phyloP scores from a whole-genome alignment of 2,797 vertebrate species.

The Champsocephalus gunnari region DNA sequence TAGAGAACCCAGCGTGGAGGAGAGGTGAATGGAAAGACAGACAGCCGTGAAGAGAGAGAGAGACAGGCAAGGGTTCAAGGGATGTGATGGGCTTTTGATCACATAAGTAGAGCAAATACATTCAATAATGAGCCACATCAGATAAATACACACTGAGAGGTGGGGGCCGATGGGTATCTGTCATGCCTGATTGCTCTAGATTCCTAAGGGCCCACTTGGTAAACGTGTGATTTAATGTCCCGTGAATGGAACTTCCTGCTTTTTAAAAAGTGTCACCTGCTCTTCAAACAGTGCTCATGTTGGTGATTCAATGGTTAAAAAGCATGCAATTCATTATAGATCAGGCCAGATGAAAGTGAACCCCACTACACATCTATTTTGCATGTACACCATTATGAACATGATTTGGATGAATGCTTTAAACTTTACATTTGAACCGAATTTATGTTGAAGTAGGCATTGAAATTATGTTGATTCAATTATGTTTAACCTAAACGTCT shows the following conservation, averaged over 20 bases:
- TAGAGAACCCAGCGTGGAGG: background rate
- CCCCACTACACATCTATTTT: background rate
- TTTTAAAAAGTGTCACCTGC: background rate
- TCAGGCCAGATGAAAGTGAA: background rate
- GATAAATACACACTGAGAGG: slow-evolving; percentile 33
- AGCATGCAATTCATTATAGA: too few species aligned
- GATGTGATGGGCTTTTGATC: slow-evolving; percentile 39
- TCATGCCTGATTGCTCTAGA: slow-evolving; percentile 12
- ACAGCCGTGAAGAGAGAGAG: slow-evolving; percentile 9
- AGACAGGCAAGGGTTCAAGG: background rate
- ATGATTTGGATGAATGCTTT: background rate
- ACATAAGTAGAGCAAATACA: slow-evolving; percentile 46
- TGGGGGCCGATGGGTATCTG: background rate
- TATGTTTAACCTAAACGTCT: background rate
- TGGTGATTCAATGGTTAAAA: background rate
- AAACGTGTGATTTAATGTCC: slow-evolving; percentile 25
- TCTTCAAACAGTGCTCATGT: background rate
- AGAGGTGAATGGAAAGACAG: background rate
- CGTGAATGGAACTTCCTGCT: slow-evolving; percentile 7
- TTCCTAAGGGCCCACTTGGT: slow-evolving; percentile 2
- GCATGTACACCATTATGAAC: background rate
- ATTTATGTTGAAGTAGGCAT: background rate
- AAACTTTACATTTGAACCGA: too few species aligned
- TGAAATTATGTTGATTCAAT: background rate
- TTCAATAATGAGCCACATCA: slow-evolving; percentile 41